Conservation (phyloP, 2,888 invertebrate genomes). For the Blera fallax region DNA sequence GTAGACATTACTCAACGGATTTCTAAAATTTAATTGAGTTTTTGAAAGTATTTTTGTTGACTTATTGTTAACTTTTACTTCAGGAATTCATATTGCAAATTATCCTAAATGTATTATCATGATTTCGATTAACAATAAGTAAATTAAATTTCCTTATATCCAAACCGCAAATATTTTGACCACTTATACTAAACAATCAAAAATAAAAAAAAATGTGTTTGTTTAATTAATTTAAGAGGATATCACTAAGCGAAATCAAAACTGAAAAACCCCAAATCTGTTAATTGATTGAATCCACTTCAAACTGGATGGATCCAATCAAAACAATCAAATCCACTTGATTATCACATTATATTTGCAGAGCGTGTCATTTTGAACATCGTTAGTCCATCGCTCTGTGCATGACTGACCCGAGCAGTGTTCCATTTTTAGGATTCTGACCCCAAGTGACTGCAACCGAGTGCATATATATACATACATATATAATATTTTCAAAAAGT, state of each 20-base stretch:
- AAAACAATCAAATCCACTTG: neutral
- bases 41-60: neutral
- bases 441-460: neutral
- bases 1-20: too few relatives aligned
- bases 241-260: neutral
- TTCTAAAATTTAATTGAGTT: neutral
- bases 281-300: neutral
- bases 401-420: neutral
- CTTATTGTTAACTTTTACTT: neutral
- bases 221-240: neutral
- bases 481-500: neutral
- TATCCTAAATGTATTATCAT: neutral
- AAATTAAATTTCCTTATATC: neutral
- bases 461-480: neutral
- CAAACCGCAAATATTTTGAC: neutral
- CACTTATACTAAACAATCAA: neutral
- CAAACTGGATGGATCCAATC: neutral
- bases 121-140: neutral
- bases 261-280: neutral
- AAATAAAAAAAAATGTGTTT: neutral
- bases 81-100: neutral
- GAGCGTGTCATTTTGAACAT: neutral
- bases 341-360: constrained; percentile 11
- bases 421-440: neutral
- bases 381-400: too few relatives aligned